Base-by-base conservation (phyloP, 2,888 invertebrate species). In the Callinectes sapidus region DNA sequence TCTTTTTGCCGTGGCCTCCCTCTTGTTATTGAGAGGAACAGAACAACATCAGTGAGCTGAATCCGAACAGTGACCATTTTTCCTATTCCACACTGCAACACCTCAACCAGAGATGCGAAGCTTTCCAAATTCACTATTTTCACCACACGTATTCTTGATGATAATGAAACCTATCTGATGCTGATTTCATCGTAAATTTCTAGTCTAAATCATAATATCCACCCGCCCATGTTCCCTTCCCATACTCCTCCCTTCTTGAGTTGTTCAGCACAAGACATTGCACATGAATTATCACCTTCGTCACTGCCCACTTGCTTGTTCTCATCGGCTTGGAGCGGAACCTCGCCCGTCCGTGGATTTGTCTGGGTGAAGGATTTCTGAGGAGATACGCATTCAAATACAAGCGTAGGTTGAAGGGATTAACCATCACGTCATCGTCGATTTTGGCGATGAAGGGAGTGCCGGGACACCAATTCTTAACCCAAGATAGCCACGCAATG, bases 341-440 rank as follows among this genome's bases (percentile, higher is more conserved):
- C 54, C 48, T n/a, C 32, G 77, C 23, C 23, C 48, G 87, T 10
- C 91, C 91, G 77, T 87, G 87, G 77, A 91, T 91, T 18, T 39
- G 8, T 32, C 18, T n/a, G 13, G 32, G 87, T 32, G 87, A 54
- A 16, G 91, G 85, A 77, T 92, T 28, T 18, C 1, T 23, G 8
- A 10, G 16, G 77, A 87, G 42, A 18, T 71, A 42, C 13, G 23
- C 8, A 32, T 77, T 16, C 2, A 91, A 32, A 87, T 71, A 71
- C 18, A 14, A 28, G 88, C 66, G 23, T 8, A 92, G 86, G 48
- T 90, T 81, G 89, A 92, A 92, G 32, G 92, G 92, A 48, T 92
- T 92, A 10, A 92, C 92, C 42, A 92, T 42, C 3, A 90, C 87
- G 42, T 92, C 92, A 32, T 92, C 92, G 71, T 92, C 92, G 1